Evolutionary conservation across 2,113 vertebrate species (phyloP).

Genomic region (Datnioides undecimradiatus): DNA sequence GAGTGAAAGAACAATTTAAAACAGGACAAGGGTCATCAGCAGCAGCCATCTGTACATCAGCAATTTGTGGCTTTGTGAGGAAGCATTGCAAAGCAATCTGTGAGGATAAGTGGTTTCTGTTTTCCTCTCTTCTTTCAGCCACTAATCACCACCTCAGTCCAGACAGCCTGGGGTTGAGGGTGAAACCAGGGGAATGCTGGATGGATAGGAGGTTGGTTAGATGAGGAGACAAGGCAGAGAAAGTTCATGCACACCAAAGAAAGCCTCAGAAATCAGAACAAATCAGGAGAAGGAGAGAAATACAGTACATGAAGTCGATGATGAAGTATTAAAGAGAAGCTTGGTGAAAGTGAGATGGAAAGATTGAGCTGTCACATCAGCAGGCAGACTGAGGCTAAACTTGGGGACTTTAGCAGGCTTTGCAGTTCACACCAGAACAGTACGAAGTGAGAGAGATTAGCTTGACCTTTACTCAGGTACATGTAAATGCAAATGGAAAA

Average conservation of each 20-base stretch:
- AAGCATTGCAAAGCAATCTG: constrained; percentile 1
- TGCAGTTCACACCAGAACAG: background rate
- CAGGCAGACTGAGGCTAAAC: background rate
- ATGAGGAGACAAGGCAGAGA: constrained; percentile 9
- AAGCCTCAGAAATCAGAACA: background rate
- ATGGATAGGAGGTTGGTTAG: background rate
- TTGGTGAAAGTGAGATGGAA: background rate
- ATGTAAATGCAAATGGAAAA: constrained; percentile 24
- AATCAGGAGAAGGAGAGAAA: background rate
- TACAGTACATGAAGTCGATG: background rate
- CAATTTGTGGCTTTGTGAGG: background rate
- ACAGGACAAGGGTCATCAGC: background rate
- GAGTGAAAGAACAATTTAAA: background rate
- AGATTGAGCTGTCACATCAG: background rate
- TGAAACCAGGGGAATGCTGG: background rate
- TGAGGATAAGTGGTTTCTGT: background rate
- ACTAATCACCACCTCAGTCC: background rate
- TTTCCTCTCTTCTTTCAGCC: background rate
- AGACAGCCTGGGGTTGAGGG: background rate
- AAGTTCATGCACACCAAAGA: constrained; percentile 19
- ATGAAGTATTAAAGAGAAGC: background rate
- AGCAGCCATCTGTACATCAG: constrained; percentile 8
- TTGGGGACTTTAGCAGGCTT: background rate
- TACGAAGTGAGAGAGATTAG: background rate
- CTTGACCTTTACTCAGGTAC: constrained; percentile 32